A percentile compares a stretch with the other conserved stretches of the same genome.
Conservation (phyloP, 1,140 invertebrate species). For the Drosophila tsacasi region DNA sequence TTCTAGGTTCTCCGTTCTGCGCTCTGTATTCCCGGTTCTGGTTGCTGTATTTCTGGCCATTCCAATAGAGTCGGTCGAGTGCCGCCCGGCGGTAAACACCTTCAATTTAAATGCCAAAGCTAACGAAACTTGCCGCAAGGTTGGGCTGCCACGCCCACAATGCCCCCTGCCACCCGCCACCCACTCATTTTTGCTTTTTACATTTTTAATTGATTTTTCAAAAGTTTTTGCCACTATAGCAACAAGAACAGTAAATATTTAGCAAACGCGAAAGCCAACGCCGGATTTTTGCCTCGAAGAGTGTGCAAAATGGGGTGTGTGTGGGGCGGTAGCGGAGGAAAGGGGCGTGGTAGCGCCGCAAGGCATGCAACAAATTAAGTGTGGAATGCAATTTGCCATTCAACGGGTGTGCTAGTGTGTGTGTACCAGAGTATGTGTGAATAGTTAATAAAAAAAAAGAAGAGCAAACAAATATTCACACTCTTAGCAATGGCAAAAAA, state of each 20-base stretch:
- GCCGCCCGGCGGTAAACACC: slow-evolving; percentile 48
- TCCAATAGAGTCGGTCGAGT: slow-evolving; percentile 13
- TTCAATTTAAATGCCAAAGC: slow-evolving; percentile 64
- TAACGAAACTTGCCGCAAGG: slow-evolving; percentile 58
- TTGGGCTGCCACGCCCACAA: slow-evolving; percentile 29
- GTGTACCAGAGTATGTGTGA: slow-evolving; percentile 18
- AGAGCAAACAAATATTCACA: slow-evolving; percentile 38
- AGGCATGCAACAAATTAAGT: slow-evolving; percentile 77
- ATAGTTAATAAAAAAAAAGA: slow-evolving; percentile 61
- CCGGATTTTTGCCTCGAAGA: slow-evolving; percentile 21
- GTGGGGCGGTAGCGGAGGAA: not conserved
- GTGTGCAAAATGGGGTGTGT: not conserved
- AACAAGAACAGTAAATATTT: slow-evolving; percentile 44
- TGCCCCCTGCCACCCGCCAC: not conserved
- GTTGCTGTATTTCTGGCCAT: slow-evolving; percentile 6
- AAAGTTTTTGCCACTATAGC: slow-evolving; percentile 52
- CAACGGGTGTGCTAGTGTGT: not conserved
- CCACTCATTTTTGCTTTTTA: slow-evolving; percentile 40
- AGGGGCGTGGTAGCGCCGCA: slow-evolving; percentile 39
- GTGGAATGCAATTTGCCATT: slow-evolving; percentile 63
- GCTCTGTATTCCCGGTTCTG: not conserved
- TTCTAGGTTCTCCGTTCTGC: slow-evolving; percentile 4
- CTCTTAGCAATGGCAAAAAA: slow-evolving; percentile 16
- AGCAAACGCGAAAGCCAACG: slow-evolving; percentile 32
- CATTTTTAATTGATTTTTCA: slow-evolving; percentile 74